Evolutionary conservation across 2,113 vertebrate genomes (phyloP), one percentile per base, ranked within the genome.

Genomic region (Hyaena hyaena): DNA sequence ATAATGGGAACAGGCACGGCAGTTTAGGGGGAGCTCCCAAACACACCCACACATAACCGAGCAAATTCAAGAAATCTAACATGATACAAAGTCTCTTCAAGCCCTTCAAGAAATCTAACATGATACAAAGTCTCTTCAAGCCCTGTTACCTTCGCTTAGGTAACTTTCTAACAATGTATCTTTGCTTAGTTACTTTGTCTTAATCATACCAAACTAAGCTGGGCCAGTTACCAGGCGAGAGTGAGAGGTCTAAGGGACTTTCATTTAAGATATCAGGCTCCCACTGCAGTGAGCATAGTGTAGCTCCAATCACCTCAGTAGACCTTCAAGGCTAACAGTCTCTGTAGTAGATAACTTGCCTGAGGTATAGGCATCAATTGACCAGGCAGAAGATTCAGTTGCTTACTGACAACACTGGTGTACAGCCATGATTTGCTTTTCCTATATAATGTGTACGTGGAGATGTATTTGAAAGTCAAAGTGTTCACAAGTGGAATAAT

Each of bases 181-280:
- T 96, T 90, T 77, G 88, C 69, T 86, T 88, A 96, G 71, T 83
- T 91, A 61, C 55, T 92, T 92, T 95, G 84, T 95, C 96, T 93
- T 94, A 92, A 94, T 80, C 50, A 76, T 53, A 74, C 58, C 69
- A 53, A 69, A 55, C 84, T 90, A 92, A 73, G 39, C 33, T 35
- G 39, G 48, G 68, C 63, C 79, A 93, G 28, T 53, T 89, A 71
- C 50, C 39, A 53, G 1, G 15, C 14, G 90, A 85, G n/a, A 92
- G 31, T 63, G 65, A 85, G 90, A 90, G 55, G 58, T 68, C 45
- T 45, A 9, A 4, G 63, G 35, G 58, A 68, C 61, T 84, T 96
- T 68, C 10, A 92, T 39, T 93, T 50, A 88, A 8, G 58, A 76
- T 15, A 10, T 58, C 31, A 35, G 71, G n/a, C 16, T 88, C 23